These are phyloP conservation scores for Drosophila littoralis DNA, from an alignment of 1,140 invertebrate genomes.

Conservation along the genomic window DNA sequence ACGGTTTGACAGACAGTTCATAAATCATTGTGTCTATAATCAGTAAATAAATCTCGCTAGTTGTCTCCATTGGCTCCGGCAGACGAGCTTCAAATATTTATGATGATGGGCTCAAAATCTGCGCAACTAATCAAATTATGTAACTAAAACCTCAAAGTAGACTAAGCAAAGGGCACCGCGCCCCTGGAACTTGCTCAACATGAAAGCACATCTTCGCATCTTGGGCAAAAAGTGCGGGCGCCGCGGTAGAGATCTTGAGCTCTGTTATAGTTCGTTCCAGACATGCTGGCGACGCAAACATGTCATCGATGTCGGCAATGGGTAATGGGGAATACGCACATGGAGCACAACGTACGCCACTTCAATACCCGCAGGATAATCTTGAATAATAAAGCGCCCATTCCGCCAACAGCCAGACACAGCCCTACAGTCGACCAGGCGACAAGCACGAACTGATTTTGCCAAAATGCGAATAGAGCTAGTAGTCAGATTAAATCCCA, in stretches of 20 bases:
- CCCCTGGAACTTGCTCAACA: constrained; percentile 10
- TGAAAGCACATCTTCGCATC: constrained; percentile 28
- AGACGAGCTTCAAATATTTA: constrained; percentile 67
- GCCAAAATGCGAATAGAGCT: constrained; percentile 15
- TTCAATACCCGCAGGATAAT: constrained; percentile 77
- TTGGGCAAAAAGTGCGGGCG: constrained; percentile 31
- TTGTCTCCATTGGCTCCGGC: constrained; percentile 23
- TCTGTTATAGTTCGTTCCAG: constrained; percentile 58
- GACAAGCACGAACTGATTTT: constrained; percentile 30
- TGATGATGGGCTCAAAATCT: constrained; percentile 57
- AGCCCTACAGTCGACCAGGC: constrained; percentile 20
- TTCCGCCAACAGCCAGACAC: constrained; percentile 12
- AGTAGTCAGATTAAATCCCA: constrained; percentile 11
- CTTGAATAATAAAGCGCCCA: constrained; percentile 74
- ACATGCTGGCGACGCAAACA: constrained; percentile 81
- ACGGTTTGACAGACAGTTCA: constrained; percentile 51
- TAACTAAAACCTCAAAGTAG: constrained; percentile 62
- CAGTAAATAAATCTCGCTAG: constrained; percentile 51
- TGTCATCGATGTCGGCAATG: constrained; percentile 66
- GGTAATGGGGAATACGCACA: constrained; percentile 47
- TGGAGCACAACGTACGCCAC: constrained; percentile 44
- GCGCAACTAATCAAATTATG: constrained; percentile 74
- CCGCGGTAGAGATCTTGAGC: constrained; percentile 10
- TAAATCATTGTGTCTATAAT: constrained; percentile 70
- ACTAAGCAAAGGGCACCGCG: constrained; percentile 17